Conservation (phyloP, 1,140 invertebrate species). For the Acromyrmex charruanus region DNA sequence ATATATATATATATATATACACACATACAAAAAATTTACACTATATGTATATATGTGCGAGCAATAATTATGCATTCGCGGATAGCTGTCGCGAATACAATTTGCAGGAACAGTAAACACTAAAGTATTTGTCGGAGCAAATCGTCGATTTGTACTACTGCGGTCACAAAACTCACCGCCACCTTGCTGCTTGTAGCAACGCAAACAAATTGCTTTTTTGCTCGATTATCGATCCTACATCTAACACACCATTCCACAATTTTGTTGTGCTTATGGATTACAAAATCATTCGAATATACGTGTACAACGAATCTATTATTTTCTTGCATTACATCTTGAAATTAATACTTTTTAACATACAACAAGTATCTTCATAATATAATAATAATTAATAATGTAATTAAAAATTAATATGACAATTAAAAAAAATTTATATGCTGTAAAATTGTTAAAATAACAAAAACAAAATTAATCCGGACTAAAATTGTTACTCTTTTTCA, state of each 20-base stretch:
- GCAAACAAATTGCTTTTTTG: slow-evolving; percentile 39
- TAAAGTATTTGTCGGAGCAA: slow-evolving; percentile 45
- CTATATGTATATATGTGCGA: not conserved
- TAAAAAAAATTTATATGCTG: too few relatives aligned
- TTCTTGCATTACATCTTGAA: not conserved
- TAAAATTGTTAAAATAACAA: too few relatives aligned
- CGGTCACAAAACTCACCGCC: slow-evolving; percentile 24
- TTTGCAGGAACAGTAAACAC: slow-evolving; percentile 31
- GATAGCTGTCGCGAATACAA: slow-evolving; percentile 26
- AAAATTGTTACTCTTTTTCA: too few relatives aligned
- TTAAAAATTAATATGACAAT: too few relatives aligned
- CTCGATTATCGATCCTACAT: slow-evolving; percentile 22
- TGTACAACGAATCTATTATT: not conserved
- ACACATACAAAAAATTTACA: too few relatives aligned
- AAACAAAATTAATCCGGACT: too few relatives aligned
- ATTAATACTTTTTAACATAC: not conserved
- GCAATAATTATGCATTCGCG: slow-evolving; percentile 39
- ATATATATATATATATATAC: too few relatives aligned
- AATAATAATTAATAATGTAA: not conserved
- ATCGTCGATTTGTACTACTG: slow-evolving; percentile 31
- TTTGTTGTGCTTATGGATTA: slow-evolving; percentile 4
- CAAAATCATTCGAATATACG: slow-evolving; percentile 1
- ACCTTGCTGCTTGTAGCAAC: slow-evolving; percentile 13
- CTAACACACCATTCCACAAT: slow-evolving; percentile 7
- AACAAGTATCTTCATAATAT: not conserved